Percentiles rank a stretch among this genome's conserved stretches.
phyloP scores from a whole-genome alignment of 37 sponge, comb jelly and placozoan species.

The Halichondria panicea region DNA sequence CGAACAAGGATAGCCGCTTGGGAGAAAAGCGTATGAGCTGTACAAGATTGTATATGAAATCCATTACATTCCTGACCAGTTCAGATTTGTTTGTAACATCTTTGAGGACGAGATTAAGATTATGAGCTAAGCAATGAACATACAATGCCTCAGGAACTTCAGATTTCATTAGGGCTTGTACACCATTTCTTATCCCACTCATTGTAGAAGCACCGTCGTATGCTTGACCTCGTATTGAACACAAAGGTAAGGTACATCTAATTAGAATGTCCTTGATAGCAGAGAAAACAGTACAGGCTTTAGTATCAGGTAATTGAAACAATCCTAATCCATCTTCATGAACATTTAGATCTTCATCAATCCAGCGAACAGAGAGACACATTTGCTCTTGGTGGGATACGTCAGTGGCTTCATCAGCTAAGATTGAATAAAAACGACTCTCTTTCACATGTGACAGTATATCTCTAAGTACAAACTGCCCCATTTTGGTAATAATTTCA shows the following conservation, averaged over 20 bases:
- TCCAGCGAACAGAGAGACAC: slow-evolving; percentile 52
- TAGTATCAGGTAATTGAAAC: slow-evolving; percentile 32
- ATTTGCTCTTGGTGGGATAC: slow-evolving; percentile 36
- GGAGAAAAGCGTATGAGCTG: slow-evolving; percentile 33
- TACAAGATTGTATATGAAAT: slow-evolving; percentile 29
- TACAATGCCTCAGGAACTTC: slow-evolving; percentile 3
- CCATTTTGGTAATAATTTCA: slow-evolving; percentile 25
- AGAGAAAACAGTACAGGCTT: slow-evolving; percentile 13
- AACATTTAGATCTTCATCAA: slow-evolving; percentile 24
- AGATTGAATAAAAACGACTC: slow-evolving; percentile 8
- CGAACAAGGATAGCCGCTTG: slow-evolving; percentile 21
- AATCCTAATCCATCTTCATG: slow-evolving; percentile 47
- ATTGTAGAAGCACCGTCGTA: slow-evolving; percentile 55
- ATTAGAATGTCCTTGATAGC: slow-evolving; percentile 35
- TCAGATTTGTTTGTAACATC: slow-evolving; percentile 27
- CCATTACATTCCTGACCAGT: slow-evolving; percentile 28
- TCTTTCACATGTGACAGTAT: slow-evolving; percentile 11
- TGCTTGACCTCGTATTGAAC: slow-evolving; percentile 54
- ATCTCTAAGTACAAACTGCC: slow-evolving; percentile 19
- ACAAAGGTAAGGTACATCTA: slow-evolving; percentile 50
- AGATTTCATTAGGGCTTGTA: slow-evolving; percentile 20
- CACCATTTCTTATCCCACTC: slow-evolving; percentile 58
- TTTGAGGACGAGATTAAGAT: slow-evolving; percentile 40
- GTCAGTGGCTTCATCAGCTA: slow-evolving; percentile 56
- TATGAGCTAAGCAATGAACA: slow-evolving; percentile 64